These are phyloP conservation scores for Siniperca obscura DNA, from an alignment of 2,797 vertebrate species.

Conservation along the genomic window DNA sequence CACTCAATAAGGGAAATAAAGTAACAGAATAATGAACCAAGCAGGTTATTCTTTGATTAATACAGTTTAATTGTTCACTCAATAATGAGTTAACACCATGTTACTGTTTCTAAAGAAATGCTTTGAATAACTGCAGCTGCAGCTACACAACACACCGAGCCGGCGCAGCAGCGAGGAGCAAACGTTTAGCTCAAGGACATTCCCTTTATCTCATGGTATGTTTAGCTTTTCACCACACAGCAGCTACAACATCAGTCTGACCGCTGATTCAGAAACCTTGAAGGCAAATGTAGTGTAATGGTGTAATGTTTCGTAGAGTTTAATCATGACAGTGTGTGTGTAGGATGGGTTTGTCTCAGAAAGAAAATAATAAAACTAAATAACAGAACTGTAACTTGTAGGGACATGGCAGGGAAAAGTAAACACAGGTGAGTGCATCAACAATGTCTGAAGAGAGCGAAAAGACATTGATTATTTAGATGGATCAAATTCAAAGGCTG, in stretches of 20 bases:
- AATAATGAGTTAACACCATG: conserved; percentile 9
- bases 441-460: neutral
- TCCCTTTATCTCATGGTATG: conserved; percentile 50
- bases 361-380: neutral
- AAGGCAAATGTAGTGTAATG: conserved; percentile 9
- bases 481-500: conserved; percentile 58
- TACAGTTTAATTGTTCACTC: neutral
- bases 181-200: conserved; percentile 50
- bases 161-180: neutral
- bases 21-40: neutral
- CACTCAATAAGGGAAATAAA: neutral
- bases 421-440: conserved; percentile 41
- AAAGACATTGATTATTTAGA: neutral
- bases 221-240: conserved; percentile 26
- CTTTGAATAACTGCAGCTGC: conserved; percentile 34
- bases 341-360: neutral
- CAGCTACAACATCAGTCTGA: conserved; percentile 38
- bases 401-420: conserved; percentile 30
- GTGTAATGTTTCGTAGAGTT: conserved; percentile 13
- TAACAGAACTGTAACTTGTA: conserved; percentile 25
- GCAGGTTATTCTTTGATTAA: neutral
- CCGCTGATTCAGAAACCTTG: conserved; percentile 38
- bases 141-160: conserved; percentile 10
- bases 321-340: neutral
- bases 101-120: conserved; percentile 14